Evolutionary conservation across 2,797 vertebrate species (phyloP).

Genomic region (Esox lucius): DNA sequence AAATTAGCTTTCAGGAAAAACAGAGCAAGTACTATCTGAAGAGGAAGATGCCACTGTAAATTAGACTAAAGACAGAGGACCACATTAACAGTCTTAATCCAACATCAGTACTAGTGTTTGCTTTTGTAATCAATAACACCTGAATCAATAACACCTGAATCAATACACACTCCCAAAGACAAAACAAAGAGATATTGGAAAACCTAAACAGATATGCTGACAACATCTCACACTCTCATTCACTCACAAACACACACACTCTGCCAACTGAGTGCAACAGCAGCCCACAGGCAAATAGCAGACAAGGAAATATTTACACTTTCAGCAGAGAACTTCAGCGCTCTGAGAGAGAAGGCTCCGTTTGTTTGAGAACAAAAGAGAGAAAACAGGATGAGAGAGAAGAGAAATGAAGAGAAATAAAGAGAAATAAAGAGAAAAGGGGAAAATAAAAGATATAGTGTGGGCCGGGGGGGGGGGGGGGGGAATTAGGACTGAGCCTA

Average conservation of each 20-base stretch:
- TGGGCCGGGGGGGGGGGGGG: too few species aligned
- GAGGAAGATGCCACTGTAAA: neutral
- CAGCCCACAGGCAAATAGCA: constrained; percentile 4
- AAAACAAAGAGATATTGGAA: neutral
- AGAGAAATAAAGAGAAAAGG: constrained; percentile 6
- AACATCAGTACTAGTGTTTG: constrained; percentile 45
- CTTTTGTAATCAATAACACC: constrained; percentile 42
- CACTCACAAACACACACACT: constrained; percentile 14
- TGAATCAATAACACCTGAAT: neutral
- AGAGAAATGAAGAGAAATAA: too few species aligned
- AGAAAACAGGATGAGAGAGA: neutral
- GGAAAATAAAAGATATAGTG: neutral
- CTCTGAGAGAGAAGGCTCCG: neutral
- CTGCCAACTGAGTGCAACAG: neutral
- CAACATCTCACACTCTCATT: constrained; percentile 8
- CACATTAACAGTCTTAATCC: constrained; percentile 30
- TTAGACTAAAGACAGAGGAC: constrained; percentile 18
- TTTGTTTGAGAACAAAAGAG: constrained; percentile 14
- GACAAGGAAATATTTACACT: constrained; percentile 31
- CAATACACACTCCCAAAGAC: constrained; percentile 7
- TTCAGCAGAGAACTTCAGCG: constrained; percentile 12
- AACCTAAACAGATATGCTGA: neutral
- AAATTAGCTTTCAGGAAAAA: too few species aligned
- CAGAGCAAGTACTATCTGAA: too few species aligned
- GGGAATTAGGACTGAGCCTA: neutral